These are phyloP conservation scores for Pimephales promelas DNA, from an alignment of 2,113 vertebrate genomes.

Conservation along the genomic window DNA sequence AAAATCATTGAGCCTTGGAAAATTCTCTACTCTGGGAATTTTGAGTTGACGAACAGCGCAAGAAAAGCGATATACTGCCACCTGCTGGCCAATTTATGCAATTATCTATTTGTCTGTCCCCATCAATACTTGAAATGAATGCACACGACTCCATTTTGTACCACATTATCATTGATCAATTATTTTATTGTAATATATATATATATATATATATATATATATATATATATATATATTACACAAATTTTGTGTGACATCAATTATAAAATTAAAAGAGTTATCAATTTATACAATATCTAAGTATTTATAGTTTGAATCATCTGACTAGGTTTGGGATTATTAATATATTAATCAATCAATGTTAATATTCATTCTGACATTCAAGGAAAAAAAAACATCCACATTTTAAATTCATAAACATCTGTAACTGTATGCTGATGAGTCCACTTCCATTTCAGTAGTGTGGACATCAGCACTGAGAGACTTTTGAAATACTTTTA, in stretches of 20 bases:
- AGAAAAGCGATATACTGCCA: background rate
- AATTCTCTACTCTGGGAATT: background rate
- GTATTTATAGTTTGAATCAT: background rate
- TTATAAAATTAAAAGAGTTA: background rate
- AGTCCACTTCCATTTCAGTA: background rate
- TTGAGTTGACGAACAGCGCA: background rate
- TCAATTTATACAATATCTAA: background rate
- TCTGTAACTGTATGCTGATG: background rate
- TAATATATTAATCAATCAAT: background rate
- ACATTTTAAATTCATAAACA: background rate
- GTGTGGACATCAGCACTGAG: background rate
- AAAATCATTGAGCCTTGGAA: background rate
- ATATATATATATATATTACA: background rate
- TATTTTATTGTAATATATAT: slow-evolving; percentile 7
- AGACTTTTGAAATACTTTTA: background rate
- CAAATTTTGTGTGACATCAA: background rate
- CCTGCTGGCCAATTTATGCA: background rate
- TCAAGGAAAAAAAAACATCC: background rate
- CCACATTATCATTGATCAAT: background rate
- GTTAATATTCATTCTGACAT: background rate
- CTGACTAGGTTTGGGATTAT: background rate
- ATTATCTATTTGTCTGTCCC: background rate
- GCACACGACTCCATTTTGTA: background rate
- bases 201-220: too few relatives aligned
- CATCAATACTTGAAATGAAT: background rate